phyloP scores from a whole-genome alignment of 1,140 invertebrate species.

The Elymnias hypermnestra region DNA sequence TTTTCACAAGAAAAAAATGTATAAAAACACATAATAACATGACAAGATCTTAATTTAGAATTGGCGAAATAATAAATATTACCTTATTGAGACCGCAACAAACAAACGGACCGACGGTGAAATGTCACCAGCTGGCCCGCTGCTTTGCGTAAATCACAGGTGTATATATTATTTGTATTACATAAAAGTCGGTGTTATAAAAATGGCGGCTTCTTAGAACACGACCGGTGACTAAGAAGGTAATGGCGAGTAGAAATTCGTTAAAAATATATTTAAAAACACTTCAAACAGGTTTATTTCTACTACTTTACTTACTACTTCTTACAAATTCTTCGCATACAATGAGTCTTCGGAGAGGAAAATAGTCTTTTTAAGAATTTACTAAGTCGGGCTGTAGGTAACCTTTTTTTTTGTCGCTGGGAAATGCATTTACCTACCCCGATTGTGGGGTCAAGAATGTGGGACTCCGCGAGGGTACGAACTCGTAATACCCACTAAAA shows the following conservation, averaged over 20 bases:
- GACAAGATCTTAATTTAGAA: background rate
- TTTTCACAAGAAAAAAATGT: too few relatives aligned
- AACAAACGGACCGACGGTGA: constrained; percentile 9
- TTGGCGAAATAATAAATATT: background rate
- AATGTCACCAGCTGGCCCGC: constrained; percentile 12
- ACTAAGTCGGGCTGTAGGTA: too few relatives aligned
- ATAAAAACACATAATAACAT: background rate
- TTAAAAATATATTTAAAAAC: constrained; percentile 2
- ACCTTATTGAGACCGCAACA: background rate
- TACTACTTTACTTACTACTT: too few relatives aligned
- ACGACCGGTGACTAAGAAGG: constrained; percentile 22
- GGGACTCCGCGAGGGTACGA: too few relatives aligned
- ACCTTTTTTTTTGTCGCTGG: too few relatives aligned
- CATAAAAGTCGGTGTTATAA: constrained; percentile 33
- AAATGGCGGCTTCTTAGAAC: constrained; percentile 23
- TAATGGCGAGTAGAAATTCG: constrained; percentile 6
- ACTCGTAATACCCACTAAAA: too few relatives aligned
- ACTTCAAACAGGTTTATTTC: too few relatives aligned
- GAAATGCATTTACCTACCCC: too few relatives aligned
- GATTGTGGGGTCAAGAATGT: too few relatives aligned
- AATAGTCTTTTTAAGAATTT: too few relatives aligned
- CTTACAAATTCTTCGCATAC: too few relatives aligned
- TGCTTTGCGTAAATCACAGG: constrained; percentile 19
- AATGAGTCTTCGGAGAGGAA: too few relatives aligned
- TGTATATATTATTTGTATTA: constrained; percentile 29